phyloP scores from a whole-genome alignment of 1,140 invertebrate species.

The Octopus bimaculoides region DNA sequence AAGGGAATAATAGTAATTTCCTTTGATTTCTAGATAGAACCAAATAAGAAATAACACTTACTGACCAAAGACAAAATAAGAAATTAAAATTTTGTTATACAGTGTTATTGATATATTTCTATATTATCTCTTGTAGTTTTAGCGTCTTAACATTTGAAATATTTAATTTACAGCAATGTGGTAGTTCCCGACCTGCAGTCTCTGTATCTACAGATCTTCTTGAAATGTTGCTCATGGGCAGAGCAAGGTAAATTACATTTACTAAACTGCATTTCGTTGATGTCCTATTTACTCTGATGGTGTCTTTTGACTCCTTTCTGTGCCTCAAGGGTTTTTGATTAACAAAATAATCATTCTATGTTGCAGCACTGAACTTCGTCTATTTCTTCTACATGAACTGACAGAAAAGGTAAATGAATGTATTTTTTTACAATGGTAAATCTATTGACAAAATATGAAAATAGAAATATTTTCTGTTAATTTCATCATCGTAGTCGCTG shows the following conservation, averaged over 20 bases:
- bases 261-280: neutral
- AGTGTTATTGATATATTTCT: too few species aligned
- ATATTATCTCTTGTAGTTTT: too few species aligned
- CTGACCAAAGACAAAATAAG: too few species aligned
- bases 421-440: too few species aligned
- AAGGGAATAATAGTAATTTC: too few species aligned
- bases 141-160: too few species aligned
- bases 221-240: constrained; percentile 85
- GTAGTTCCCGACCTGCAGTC: neutral
- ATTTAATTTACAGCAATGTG: neutral
- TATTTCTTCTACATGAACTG: constrained; percentile 79
- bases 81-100: too few species aligned
- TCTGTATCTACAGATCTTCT: constrained; percentile 69
- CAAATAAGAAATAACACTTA: too few species aligned
- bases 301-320: neutral
- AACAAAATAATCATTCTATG: constrained; percentile 12
- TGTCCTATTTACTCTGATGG: neutral
- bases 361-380: constrained; percentile 72
- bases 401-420: constrained; percentile 73
- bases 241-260: constrained; percentile 58
- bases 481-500: too few species aligned
- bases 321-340: neutral
- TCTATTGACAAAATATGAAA: too few species aligned
- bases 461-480: too few species aligned
- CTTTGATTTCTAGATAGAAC: too few species aligned